Evolutionary conservation across 2,888 invertebrate genomes (phyloP).

Genomic region (Thysanoteuthis rhombus): DNA sequence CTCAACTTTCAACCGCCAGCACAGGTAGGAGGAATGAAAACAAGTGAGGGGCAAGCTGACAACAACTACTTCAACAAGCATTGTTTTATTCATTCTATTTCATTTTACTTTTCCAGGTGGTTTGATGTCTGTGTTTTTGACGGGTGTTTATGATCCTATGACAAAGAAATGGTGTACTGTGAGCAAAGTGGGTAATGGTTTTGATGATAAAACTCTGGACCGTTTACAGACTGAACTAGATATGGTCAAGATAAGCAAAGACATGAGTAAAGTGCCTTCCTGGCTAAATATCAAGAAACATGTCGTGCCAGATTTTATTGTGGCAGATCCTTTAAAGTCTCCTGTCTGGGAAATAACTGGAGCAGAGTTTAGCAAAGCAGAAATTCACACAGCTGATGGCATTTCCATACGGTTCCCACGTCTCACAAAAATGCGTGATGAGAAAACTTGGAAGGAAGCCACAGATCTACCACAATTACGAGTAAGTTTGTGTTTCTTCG

Average conservation of each 20-base stretch:
- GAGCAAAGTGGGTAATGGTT: conserved; percentile 82
- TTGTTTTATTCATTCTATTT: neutral
- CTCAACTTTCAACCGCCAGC: too few relatives aligned
- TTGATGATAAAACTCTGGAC: conserved; percentile 86
- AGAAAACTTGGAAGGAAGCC: conserved; percentile 86
- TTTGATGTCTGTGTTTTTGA: conserved; percentile 90
- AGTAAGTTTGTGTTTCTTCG: conserved; percentile 44
- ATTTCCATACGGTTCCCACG: conserved; percentile 94
- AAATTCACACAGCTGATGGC: conserved; percentile 88
- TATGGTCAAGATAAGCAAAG: conserved; percentile 84
- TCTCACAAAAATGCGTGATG: conserved; percentile 78
- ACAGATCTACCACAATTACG: conserved; percentile 75
- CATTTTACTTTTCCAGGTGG: conserved; percentile 72
- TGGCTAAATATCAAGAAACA: conserved; percentile 72
- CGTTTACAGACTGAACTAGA: conserved; percentile 76
- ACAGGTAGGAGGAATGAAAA: too few relatives aligned
- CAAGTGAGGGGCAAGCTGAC: too few relatives aligned
- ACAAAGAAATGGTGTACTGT: conserved; percentile 84
- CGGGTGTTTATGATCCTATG: conserved; percentile 84
- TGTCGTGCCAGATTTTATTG: conserved; percentile 90
- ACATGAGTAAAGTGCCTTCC: conserved; percentile 44
- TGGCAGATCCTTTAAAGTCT: conserved; percentile 78
- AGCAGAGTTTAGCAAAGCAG: conserved; percentile 72
- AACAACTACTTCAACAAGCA: too few relatives aligned
- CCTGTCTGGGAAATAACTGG: conserved; percentile 96